These are phyloP conservation scores for Microvelia longipes DNA, from an alignment of 1,140 invertebrate species.

Conservation along the genomic window DNA sequence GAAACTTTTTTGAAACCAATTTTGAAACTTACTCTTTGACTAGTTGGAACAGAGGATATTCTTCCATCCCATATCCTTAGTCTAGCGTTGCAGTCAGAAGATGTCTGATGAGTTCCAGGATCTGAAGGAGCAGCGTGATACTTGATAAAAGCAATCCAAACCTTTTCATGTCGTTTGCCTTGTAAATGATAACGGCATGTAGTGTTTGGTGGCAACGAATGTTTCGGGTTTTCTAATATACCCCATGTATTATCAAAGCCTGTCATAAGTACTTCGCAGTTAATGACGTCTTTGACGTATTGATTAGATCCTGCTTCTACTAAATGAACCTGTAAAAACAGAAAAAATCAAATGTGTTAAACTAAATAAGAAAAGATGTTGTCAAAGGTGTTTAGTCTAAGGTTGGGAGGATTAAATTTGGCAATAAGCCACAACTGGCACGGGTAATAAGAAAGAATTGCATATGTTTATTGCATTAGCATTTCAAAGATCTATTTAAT, in stretches of 20 bases:
- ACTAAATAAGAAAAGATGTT: not conserved
- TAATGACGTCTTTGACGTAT: constrained; percentile 51
- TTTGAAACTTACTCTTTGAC: not conserved
- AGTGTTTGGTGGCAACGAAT: constrained; percentile 34
- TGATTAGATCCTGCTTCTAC: constrained; percentile 55
- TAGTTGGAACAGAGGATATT: constrained; percentile 28
- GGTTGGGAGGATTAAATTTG: too few species aligned
- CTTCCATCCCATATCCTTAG: constrained; percentile 57
- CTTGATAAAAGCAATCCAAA: constrained; percentile 71
- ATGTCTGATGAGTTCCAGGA: constrained; percentile 42
- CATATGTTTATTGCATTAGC: too few species aligned
- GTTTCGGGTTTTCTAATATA: constrained; percentile 32
- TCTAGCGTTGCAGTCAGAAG: constrained; percentile 52
- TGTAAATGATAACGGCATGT: constrained; percentile 33
- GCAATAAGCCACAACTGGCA: too few species aligned
- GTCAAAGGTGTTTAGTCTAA: too few species aligned
- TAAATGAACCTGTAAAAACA: constrained; percentile 43
- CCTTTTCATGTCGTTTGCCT: constrained; percentile 54
- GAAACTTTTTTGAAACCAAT: too few species aligned
- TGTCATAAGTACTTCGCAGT: constrained; percentile 59
- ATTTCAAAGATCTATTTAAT: too few species aligned
- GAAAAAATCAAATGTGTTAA: not conserved
- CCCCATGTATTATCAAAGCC: constrained; percentile 57
- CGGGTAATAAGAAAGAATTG: too few species aligned
- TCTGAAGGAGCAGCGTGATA: constrained; percentile 54